Evolutionary conservation across 2,888 invertebrate species (phyloP), one percentile per base, ranked within the genome.

Genomic region (Mamestra brassicae): DNA sequence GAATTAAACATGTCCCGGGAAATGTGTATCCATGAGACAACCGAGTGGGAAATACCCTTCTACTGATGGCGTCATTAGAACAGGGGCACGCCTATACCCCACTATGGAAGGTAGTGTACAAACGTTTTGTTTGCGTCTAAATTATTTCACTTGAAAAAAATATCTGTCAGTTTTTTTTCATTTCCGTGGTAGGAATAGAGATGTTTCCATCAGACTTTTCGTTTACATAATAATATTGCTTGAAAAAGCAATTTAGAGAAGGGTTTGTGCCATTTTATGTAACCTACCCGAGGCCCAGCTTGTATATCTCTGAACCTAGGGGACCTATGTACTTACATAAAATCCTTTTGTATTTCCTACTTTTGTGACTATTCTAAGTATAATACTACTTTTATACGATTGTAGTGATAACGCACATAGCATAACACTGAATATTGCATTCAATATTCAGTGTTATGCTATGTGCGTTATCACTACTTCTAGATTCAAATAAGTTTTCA

Each of bases 171-270:
- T 47, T 17, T 8, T 58, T n/a, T 42, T 6, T 15, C 17, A 55
- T 34, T 60, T 67, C 70, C 34, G 57, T 34, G 11, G 60, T 57
- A 58, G n/a, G 79, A 74, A 83, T 74, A 68, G 11, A 71, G 26
- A 83, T 64, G 55, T 63, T 55, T 69, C 54, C 58, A 50, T 74
- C 36, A 26, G 38, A 15, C n/a, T 38, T 83, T 79, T 74, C 71
- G 54, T 84, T 85, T 74, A 75, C 83, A 80, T 83, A 80, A 77
- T 61, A 83, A 65, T 38, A 38, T 71, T 73, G 50, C n/a, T 66
- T 65, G 63, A 73, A 68, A 55, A 73, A 70, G 63, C 72, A 74
- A 85, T 85, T 74, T 67, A 36, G 71, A 52, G 69, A 84, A 71
- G 84, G 73, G 71, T 62, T 65, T 58, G 55, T 71, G 52, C 57